These are phyloP conservation scores for Cephalopterus ornatus DNA, from an alignment of 2,113 vertebrate genomes.

Conservation along the genomic window DNA sequence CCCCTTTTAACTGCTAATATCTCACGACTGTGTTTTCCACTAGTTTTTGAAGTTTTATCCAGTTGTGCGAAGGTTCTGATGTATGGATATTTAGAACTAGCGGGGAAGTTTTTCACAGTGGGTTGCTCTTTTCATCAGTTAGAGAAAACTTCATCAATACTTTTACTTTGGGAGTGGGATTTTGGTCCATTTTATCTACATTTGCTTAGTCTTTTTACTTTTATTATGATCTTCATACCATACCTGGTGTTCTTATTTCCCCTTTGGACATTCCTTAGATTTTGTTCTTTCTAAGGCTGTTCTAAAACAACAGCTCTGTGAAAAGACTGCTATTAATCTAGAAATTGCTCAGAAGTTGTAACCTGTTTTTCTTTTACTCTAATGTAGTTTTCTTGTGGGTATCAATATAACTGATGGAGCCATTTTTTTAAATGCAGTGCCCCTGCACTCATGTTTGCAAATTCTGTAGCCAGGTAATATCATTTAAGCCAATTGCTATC, in stretches of 20 bases:
- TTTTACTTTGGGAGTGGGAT: not conserved
- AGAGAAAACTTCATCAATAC: not conserved
- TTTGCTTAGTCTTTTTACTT: not conserved
- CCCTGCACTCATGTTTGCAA: fast-evolving
- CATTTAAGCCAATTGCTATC: not conserved
- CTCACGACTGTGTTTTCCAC: not conserved
- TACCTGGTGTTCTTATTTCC: not conserved
- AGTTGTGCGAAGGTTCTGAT: not conserved
- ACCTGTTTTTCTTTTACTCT: not conserved
- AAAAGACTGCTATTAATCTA: not conserved
- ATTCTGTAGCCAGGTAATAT: not conserved
- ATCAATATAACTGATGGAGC: not conserved
- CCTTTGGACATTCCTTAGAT: not conserved
- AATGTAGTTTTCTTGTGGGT: not conserved
- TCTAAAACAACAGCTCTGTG: not conserved
- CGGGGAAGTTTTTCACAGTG: not conserved
- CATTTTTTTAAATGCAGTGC: not conserved
- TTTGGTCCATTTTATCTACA: not conserved
- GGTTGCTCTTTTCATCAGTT: not conserved
- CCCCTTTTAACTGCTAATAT: not conserved
- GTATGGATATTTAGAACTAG: not conserved
- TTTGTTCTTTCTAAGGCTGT: not conserved
- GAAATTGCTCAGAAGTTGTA: not conserved
- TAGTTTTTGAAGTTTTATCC: not conserved
- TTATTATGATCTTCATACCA: not conserved